Evolutionary conservation across 2,888 invertebrate species (phyloP).

Genomic region (Molorchus minor): DNA sequence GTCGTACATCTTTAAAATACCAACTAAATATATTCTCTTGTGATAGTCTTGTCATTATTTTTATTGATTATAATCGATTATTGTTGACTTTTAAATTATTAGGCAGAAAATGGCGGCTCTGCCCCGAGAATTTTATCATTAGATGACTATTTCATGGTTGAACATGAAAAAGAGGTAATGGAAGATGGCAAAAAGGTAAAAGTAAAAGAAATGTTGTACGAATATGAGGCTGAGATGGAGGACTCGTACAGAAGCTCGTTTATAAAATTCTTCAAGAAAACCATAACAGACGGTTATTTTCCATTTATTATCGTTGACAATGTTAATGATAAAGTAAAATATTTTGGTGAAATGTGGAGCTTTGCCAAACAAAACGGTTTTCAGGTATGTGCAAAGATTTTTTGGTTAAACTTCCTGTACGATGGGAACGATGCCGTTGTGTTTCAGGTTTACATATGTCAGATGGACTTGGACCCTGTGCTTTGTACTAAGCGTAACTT

Average conservation of each 20-base stretch:
- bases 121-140: constrained; percentile 92
- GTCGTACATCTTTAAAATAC: too few species aligned
- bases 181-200: constrained; percentile 77
- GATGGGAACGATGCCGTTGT: neutral
- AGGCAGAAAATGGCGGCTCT: constrained; percentile 83
- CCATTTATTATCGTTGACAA: constrained; percentile 93
- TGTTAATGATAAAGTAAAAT: constrained; percentile 81
- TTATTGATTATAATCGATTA: constrained; percentile 3
- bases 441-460: constrained; percentile 86
- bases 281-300: constrained; percentile 88
- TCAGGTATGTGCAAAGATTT: constrained; percentile 65
- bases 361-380: constrained; percentile 86
- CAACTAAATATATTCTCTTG: too few species aligned
- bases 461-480: constrained; percentile 83
- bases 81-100: constrained; percentile 32
- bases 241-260: constrained; percentile 82
- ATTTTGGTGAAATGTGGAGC: constrained; percentile 89
- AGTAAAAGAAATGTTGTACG: constrained; percentile 82
- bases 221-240: constrained; percentile 88
- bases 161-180: constrained; percentile 77
- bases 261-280: constrained; percentile 90
- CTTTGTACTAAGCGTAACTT: constrained; percentile 84
- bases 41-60: too few species aligned
- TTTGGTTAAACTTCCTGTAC: neutral
- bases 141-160: constrained; percentile 95